phyloP scores from a whole-genome alignment of 1,140 invertebrate species.

The Caenorhabditis inopinata region DNA sequence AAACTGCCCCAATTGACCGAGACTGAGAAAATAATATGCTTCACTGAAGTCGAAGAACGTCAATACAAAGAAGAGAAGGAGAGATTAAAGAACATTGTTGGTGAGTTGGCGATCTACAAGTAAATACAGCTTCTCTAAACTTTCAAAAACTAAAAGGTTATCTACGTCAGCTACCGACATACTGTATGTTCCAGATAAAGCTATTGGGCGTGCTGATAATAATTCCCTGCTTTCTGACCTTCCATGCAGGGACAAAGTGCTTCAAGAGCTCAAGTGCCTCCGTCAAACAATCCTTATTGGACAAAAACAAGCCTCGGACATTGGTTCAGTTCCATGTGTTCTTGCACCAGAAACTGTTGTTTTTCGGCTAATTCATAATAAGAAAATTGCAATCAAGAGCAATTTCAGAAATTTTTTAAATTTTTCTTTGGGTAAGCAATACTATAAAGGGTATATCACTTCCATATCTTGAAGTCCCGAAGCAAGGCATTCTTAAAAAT shows the following conservation, averaged over 20 bases:
- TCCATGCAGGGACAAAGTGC: background rate
- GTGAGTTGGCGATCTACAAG: too few relatives aligned
- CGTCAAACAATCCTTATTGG: background rate
- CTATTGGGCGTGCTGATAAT: background rate
- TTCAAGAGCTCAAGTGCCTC: background rate
- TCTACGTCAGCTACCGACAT: background rate
- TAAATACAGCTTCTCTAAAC: too few relatives aligned
- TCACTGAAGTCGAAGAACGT: background rate
- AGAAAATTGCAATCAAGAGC: background rate
- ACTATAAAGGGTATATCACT: too few relatives aligned
- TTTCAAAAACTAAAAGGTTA: too few relatives aligned
- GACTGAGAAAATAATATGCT: background rate
- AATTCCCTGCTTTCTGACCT: background rate
- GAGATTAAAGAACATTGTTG: background rate
- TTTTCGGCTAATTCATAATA: background rate
- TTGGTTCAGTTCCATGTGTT: background rate
- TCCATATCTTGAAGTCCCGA: too few relatives aligned
- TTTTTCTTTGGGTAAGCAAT: background rate
- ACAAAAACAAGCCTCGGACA: background rate
- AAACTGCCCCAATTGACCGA: background rate
- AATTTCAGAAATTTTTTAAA: background rate
- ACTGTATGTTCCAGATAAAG: background rate
- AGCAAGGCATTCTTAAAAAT: too few relatives aligned
- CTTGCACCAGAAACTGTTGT: background rate
- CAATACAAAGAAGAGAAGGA: slow-evolving; percentile 15